Percentiles rank a stretch among this genome's conserved stretches.
phyloP scores from a whole-genome alignment of 1,140 invertebrate species.

The Drosophila ohnishii region DNA sequence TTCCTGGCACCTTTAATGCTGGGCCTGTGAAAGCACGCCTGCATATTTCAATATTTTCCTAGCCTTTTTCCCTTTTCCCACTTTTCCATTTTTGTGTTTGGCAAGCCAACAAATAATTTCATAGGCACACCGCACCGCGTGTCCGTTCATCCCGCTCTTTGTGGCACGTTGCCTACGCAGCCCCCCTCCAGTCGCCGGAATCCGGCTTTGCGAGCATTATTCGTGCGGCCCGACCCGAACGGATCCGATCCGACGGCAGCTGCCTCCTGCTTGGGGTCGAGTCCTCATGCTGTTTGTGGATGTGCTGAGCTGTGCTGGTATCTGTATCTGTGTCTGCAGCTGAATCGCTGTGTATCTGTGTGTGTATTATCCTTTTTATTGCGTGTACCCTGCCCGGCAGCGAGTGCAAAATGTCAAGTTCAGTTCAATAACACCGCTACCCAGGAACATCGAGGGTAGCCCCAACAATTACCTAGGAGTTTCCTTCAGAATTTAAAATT shows the following conservation, averaged over 20 bases:
- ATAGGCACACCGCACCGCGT: slow-evolving; percentile 60
- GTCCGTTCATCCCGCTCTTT: slow-evolving; percentile 54
- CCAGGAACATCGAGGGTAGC: slow-evolving; percentile 2
- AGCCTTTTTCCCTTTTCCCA: slow-evolving; percentile 10
- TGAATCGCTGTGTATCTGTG: slow-evolving; percentile 35
- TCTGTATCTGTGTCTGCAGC: slow-evolving; percentile 21
- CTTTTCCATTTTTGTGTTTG: slow-evolving; percentile 11
- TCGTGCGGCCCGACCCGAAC: slow-evolving; percentile 47
- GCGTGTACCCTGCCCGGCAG: slow-evolving; percentile 46
- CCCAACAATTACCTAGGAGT: slow-evolving; percentile 5
- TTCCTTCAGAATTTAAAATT: not conserved
- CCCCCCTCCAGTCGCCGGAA: slow-evolving; percentile 28
- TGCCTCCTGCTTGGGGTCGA: slow-evolving; percentile 40
- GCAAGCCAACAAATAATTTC: slow-evolving; percentile 65
- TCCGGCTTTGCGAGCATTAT: slow-evolving; percentile 44
- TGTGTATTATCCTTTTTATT: slow-evolving; percentile 76
- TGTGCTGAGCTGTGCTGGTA: slow-evolving; percentile 29
- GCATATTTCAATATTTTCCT: slow-evolving; percentile 58
- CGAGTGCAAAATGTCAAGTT: slow-evolving; percentile 77
- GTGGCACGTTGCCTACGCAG: slow-evolving; percentile 38
- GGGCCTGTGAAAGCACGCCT: slow-evolving; percentile 40
- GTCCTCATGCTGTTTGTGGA: slow-evolving; percentile 40
- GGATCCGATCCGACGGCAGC: slow-evolving; percentile 23
- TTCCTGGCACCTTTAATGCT: slow-evolving; percentile 26
- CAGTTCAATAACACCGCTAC: slow-evolving; percentile 73